Evolutionary conservation across 2,113 vertebrate species (phyloP).

Genomic region (Speoplatyrhinus poulsoni): DNA sequence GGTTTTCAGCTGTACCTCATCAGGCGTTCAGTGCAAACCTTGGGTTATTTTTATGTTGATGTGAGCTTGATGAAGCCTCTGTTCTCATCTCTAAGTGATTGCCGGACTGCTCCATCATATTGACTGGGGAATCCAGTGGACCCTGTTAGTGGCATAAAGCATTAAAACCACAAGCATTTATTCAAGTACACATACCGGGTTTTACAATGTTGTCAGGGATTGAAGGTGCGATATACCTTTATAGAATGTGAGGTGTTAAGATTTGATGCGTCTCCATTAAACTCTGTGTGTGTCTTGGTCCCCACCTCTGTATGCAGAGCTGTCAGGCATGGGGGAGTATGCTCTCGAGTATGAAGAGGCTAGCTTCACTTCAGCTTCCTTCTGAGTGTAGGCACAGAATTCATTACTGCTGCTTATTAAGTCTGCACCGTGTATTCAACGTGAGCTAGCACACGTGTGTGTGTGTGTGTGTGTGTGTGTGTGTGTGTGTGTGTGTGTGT

Average conservation of each 20-base stretch:
- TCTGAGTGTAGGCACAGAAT: slow-evolving; percentile 17
- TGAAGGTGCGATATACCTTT: not conserved
- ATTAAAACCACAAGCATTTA: not conserved
- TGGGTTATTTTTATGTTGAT: not conserved
- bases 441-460: not conserved
- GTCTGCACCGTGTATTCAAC: not conserved
- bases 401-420: not conserved
- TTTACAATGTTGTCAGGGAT: not conserved
- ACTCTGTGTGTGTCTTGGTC: slow-evolving; percentile 7
- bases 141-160: slow-evolving; percentile 25
- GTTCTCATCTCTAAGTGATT: slow-evolving; percentile 10
- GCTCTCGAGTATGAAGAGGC: slow-evolving; percentile 16
- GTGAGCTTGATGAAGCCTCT: slow-evolving; percentile 3
- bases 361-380: slow-evolving; percentile 41
- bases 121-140: not conserved
- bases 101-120: slow-evolving; percentile 20
- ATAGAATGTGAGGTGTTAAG: not conserved
- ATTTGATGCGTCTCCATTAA: slow-evolving; percentile 28
- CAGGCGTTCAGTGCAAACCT: not conserved
- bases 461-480: not conserved
- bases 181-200: not conserved
- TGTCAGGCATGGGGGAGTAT: slow-evolving; percentile 18
- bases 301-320: not conserved
- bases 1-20: not conserved
- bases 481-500: slow-evolving; percentile 6